A percentile compares a stretch with the other conserved stretches of the same genome.
phyloP scores from a whole-genome alignment of 2,113 vertebrate species.

The Ginglymostoma cirratum region DNA sequence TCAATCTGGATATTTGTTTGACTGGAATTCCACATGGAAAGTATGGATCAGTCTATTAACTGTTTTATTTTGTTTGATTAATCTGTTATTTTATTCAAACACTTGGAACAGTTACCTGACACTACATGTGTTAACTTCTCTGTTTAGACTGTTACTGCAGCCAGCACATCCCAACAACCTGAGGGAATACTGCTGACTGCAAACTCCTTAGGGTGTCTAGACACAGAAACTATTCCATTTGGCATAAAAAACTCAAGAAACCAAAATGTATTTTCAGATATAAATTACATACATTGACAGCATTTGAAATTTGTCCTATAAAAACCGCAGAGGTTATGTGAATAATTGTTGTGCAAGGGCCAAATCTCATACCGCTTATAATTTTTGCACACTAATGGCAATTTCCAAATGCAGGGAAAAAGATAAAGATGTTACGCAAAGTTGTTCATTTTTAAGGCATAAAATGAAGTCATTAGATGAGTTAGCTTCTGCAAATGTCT shows the following conservation, averaged over 20 bases:
- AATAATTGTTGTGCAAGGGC: background rate
- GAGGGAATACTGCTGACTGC: background rate
- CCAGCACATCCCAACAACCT: background rate
- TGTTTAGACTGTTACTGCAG: background rate
- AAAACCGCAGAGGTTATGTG: background rate
- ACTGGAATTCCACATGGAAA: background rate
- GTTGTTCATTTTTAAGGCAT: background rate
- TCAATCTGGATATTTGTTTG: background rate
- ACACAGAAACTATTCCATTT: background rate
- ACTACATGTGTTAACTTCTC: conserved; percentile 1
- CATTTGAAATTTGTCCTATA: background rate
- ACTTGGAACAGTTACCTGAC: background rate
- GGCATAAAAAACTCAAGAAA: background rate
- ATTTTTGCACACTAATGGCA: background rate
- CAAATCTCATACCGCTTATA: background rate
- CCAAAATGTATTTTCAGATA: background rate
- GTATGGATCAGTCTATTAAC: background rate
- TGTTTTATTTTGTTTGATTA: conserved; percentile 22
- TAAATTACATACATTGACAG: background rate
- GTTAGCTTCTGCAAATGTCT: background rate
- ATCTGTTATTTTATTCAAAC: conserved; percentile 7
- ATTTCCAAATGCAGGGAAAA: background rate
- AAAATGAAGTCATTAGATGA: background rate
- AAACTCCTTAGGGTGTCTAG: conserved; percentile 25
- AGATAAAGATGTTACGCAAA: background rate